Percentiles rank a stretch among this genome's conserved stretches.
phyloP scores from a whole-genome alignment of 2,113 vertebrate genomes.

The Boulengeromyrus knoepffleri region DNA sequence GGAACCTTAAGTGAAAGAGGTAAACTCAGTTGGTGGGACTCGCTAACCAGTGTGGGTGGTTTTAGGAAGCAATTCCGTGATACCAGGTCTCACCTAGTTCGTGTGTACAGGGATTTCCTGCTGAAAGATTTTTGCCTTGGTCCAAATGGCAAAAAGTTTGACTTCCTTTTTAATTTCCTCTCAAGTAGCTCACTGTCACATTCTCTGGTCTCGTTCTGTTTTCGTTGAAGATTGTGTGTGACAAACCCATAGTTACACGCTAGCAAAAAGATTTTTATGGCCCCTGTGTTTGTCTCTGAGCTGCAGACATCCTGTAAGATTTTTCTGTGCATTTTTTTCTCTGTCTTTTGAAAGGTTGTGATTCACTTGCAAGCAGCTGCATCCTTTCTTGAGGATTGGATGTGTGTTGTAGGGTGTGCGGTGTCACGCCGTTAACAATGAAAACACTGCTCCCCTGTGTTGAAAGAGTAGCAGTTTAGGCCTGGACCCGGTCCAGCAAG shows the following conservation, averaged over 20 bases:
- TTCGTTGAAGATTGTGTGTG: background rate
- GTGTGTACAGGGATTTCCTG: background rate
- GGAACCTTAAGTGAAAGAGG: background rate
- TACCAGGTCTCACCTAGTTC: background rate
- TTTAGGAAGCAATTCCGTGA: background rate
- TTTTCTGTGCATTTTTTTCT: conserved; percentile 8
- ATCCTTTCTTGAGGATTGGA: conserved; percentile 38
- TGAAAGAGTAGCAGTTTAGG: conserved; percentile 30
- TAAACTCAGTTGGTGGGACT: background rate
- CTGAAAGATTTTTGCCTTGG: background rate
- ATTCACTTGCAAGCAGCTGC: conserved; percentile 33
- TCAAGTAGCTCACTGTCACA: background rate
- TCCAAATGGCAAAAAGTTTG: background rate
- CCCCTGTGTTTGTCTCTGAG: conserved; percentile 9
- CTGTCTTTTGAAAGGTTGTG: conserved; percentile 21
- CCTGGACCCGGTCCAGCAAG: conserved; percentile 24
- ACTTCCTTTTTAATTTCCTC: background rate
- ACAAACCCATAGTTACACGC: background rate
- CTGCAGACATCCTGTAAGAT: conserved; percentile 28
- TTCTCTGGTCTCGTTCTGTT: background rate
- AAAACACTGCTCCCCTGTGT: conserved; percentile 31
- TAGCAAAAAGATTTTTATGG: background rate
- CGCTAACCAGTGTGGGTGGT: background rate
- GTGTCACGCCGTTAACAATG: conserved; percentile 28
- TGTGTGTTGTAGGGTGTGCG: conserved; percentile 16